A percentile compares a stretch with the other conserved stretches of the same genome.
These are phyloP conservation scores for Phylloscopus trochilus DNA, from an alignment of 2,113 vertebrate genomes.

Conservation along the genomic window DNA sequence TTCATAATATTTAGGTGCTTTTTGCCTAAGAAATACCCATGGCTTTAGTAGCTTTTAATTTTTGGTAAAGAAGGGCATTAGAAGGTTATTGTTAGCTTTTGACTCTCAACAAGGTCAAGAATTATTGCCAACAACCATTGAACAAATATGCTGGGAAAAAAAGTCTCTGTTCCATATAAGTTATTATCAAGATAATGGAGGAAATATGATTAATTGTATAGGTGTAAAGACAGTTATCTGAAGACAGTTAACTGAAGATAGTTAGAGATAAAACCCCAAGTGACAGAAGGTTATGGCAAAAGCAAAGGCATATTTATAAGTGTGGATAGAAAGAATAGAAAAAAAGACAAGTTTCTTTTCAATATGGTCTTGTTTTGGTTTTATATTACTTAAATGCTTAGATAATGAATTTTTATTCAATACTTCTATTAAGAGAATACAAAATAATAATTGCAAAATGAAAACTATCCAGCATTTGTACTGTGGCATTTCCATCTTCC, in stretches of 20 bases:
- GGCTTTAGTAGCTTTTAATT: background rate
- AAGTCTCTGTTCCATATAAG: background rate
- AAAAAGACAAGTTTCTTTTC: background rate
- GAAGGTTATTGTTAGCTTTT: background rate
- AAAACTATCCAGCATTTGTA: background rate
- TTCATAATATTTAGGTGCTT: background rate
- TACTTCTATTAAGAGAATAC: background rate
- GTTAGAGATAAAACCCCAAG: background rate
- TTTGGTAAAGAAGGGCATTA: background rate
- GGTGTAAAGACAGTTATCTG: background rate
- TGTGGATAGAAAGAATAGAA: background rate
- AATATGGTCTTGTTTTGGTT: background rate
- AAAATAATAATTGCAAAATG: background rate
- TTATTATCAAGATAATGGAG: background rate
- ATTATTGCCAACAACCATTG: background rate
- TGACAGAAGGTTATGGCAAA: background rate
- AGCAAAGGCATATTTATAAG: background rate
- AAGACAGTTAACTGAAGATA: background rate
- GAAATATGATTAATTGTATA: background rate
- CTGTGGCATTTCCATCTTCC: background rate
- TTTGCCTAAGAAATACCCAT: background rate
- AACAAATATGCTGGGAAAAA: background rate
- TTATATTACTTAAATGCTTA: background rate
- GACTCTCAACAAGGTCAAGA: background rate
- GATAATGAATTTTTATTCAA: background rate